Percentiles rank a stretch among this genome's conserved stretches.
These are phyloP conservation scores for Eristalis tenax DNA, from an alignment of 2,888 invertebrate species.

Conservation along the genomic window DNA sequence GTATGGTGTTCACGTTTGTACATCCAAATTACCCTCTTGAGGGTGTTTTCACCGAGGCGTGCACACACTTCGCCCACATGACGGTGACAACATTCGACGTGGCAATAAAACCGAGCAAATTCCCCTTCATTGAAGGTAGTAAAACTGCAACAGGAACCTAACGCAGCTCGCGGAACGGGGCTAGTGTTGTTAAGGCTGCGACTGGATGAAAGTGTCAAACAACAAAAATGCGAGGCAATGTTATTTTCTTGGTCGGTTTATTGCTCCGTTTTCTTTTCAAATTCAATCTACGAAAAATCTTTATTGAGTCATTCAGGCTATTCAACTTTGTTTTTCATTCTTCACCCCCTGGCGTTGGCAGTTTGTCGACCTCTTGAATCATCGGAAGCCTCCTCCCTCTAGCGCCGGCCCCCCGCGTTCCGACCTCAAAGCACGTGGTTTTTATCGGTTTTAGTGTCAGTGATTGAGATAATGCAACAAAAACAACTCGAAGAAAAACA, in stretches of 20 bases:
- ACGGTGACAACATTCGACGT: conserved; percentile 30
- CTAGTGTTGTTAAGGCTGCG: conserved; percentile 36
- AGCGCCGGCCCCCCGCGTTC: too few relatives aligned
- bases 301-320: conserved; percentile 2
- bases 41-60: conserved; percentile 27
- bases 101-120: conserved; percentile 57
- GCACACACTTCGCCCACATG: conserved; percentile 8
- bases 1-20: conserved; percentile 38
- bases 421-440: conserved; percentile 28
- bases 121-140: conserved; percentile 24
- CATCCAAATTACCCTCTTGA: conserved; percentile 50
- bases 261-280: background rate
- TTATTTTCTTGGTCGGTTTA: background rate
- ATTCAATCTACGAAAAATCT: conserved; percentile 25
- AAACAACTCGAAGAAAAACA: background rate
- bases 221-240: background rate
- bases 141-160: conserved; percentile 27
- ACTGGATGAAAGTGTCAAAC: conserved; percentile 29
- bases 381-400: background rate
- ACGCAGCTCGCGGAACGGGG: background rate
- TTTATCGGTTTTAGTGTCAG: conserved; percentile 33
- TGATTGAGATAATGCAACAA: conserved; percentile 28
- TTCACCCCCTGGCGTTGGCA: background rate
- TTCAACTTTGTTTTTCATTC: conserved; percentile 19
- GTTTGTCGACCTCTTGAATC: conserved; percentile 14